phyloP scores from a whole-genome alignment of 1,140 invertebrate genomes.

The Drosophila ambigua region DNA sequence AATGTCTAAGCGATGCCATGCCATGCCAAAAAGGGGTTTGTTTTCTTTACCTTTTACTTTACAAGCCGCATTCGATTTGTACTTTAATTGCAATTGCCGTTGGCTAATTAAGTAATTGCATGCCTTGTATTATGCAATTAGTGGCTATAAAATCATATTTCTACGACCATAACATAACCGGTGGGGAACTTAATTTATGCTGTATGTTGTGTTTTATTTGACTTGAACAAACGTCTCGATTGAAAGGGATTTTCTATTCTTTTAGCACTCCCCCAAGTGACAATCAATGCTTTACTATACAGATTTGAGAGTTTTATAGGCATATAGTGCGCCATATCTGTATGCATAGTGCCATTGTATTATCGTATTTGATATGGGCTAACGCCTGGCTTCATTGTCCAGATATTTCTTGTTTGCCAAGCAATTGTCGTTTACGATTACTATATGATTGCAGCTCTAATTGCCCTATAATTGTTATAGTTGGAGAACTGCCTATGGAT shows the following conservation, averaged over 20 bases:
- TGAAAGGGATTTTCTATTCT: conserved; percentile 27
- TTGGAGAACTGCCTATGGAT: conserved; percentile 7
- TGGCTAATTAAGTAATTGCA: conserved; percentile 78
- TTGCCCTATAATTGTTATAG: conserved; percentile 26
- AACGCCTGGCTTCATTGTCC: conserved; percentile 29
- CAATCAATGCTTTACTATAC: conserved; percentile 60
- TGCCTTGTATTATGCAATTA: conserved; percentile 72
- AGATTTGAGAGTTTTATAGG: conserved; percentile 56
- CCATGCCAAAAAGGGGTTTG: conserved; percentile 12
- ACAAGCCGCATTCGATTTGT: conserved; percentile 68
- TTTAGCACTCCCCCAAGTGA: conserved; percentile 26
- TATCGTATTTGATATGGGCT: conserved; percentile 18
- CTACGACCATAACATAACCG: conserved; percentile 38
- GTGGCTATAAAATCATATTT: conserved; percentile 69
- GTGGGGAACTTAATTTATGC: conserved; percentile 28
- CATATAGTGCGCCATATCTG: conserved; percentile 4
- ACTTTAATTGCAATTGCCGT: conserved; percentile 71
- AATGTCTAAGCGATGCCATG: conserved; percentile 4
- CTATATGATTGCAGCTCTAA: conserved; percentile 38
- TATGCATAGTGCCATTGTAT: conserved; percentile 18
- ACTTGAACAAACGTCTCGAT: no score
- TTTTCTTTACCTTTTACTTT: conserved; percentile 56
- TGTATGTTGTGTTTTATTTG: no score
- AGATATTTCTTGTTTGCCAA: conserved; percentile 41
- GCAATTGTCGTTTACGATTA: conserved; percentile 42